These are phyloP conservation scores for Epizoanthus scotinus DNA, from an alignment of 92 coral and sea anemone species.

Conservation along the genomic window DNA sequence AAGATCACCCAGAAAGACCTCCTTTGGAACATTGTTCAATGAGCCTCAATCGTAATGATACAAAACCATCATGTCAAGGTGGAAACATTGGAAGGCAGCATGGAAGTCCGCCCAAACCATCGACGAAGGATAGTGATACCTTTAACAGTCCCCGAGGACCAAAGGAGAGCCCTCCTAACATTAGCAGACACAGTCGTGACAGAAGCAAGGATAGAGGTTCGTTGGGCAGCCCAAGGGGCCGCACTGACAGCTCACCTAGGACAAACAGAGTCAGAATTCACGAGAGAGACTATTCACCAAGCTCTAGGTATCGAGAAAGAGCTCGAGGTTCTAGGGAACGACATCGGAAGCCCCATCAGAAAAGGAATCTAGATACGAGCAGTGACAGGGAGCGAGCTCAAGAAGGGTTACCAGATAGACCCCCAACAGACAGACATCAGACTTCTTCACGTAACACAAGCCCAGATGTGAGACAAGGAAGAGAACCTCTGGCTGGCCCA, in stretches of 20 bases:
- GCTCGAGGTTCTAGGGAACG: not conserved
- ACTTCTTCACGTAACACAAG: not conserved
- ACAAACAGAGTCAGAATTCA: constrained; percentile 1
- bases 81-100: not conserved
- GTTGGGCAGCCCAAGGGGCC: not conserved
- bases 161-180: not conserved
- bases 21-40: not conserved
- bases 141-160: not conserved
- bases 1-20: not conserved
- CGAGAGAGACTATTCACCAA: constrained; percentile 1
- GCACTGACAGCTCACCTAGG: not conserved
- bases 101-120: not conserved
- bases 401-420: not conserved
- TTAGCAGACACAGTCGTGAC: not conserved
- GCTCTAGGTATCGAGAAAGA: not conserved
- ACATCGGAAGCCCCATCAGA: too few species aligned
- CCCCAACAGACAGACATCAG: constrained; percentile 3
- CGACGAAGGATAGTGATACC: not conserved
- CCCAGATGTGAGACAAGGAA: not conserved
- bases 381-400: not conserved
- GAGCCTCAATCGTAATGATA: not conserved
- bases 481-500: not conserved
- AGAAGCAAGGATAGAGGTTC: constrained; percentile 9
- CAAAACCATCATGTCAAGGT: not conserved
- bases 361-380: not conserved